A percentile compares a stretch with the other conserved stretches of the same genome.
Evolutionary conservation across 2,888 invertebrate genomes (phyloP).

Genomic region (Tromatobia lineatoria): DNA sequence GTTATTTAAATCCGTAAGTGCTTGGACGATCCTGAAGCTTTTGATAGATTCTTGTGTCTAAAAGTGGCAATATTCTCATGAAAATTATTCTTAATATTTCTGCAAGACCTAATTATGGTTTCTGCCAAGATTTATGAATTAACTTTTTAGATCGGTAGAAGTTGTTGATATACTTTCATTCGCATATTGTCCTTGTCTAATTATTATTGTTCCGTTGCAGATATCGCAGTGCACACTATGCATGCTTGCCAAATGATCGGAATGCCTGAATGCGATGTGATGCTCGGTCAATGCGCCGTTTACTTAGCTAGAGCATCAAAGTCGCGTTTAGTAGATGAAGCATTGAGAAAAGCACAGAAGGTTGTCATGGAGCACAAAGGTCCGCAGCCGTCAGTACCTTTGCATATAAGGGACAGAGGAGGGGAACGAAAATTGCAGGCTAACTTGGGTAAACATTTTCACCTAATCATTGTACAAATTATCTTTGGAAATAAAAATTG

Average conservation of each 20-base stretch:
- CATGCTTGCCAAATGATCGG: constrained; percentile 92
- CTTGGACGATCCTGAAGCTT: no score
- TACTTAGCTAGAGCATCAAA: constrained; percentile 91
- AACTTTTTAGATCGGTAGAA: neutral
- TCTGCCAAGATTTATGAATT: no score
- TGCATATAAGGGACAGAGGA: constrained; percentile 90
- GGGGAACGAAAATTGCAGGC: constrained; percentile 70
- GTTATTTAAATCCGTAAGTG: no score
- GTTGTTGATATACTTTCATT: neutral
- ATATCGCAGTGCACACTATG: constrained; percentile 90
- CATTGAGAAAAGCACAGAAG: constrained; percentile 58
- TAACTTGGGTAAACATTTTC: constrained; percentile 67
- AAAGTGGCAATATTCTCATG: neutral
- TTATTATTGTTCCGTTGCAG: constrained; percentile 81
- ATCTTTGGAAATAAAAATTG: constrained; percentile 16
- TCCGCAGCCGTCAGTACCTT: constrained; percentile 89
- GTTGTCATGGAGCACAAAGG: constrained; percentile 84
- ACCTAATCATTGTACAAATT: constrained; percentile 1
- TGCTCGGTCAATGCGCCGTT: constrained; percentile 91
- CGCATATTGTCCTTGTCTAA: no score
- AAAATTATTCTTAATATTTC: neutral
- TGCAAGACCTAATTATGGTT: neutral
- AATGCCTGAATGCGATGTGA: constrained; percentile 92
- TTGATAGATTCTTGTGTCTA: no score
- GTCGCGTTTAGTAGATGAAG: constrained; percentile 87